phyloP scores from a whole-genome alignment of 2,113 vertebrate genomes.

The Anguilla japonica region DNA sequence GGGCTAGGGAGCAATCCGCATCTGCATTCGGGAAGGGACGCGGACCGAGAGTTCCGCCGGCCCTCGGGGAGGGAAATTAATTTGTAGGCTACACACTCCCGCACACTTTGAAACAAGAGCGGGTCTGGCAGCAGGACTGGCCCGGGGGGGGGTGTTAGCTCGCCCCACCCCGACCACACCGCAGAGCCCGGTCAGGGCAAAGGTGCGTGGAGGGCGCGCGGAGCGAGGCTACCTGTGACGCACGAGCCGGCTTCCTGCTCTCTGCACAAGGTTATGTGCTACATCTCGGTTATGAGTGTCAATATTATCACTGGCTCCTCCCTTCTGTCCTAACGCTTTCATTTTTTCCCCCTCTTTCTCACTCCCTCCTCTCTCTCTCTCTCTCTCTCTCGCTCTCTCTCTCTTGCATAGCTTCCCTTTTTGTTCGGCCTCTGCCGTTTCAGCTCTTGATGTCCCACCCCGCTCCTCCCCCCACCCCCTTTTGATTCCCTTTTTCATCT shows the following conservation, averaged over 20 bases:
- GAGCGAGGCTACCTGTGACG: constrained; percentile 35
- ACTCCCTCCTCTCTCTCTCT: constrained; percentile 29
- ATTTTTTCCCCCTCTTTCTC: constrained; percentile 50
- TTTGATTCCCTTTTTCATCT: constrained; percentile 75
- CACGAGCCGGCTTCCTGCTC: neutral
- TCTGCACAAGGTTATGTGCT: neutral
- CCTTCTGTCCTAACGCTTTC: constrained; percentile 70
- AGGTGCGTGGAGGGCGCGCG: constrained; percentile 40
- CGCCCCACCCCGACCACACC: constrained; percentile 29
- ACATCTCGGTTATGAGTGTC: constrained; percentile 59
- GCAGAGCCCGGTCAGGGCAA: constrained; percentile 44
- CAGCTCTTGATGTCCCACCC: constrained; percentile 75
- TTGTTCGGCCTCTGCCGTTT: constrained; percentile 62
- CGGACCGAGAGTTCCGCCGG: constrained; percentile 41
- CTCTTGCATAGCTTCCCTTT: constrained; percentile 66
- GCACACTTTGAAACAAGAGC: constrained; percentile 49
- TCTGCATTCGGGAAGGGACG: neutral
- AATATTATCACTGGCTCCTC: constrained; percentile 35
- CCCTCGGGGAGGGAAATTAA: constrained; percentile 50
- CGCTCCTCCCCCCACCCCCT: constrained; percentile 55
- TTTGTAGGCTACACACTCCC: constrained; percentile 39
- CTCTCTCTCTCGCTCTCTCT: constrained; percentile 19
- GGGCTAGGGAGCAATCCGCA: too few species aligned
- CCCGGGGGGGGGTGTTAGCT: constrained; percentile 30
- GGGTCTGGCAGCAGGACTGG: constrained; percentile 40